Base-by-base conservation (phyloP, 1,140 invertebrate species). In the Catajapyx aquilonaris region DNA sequence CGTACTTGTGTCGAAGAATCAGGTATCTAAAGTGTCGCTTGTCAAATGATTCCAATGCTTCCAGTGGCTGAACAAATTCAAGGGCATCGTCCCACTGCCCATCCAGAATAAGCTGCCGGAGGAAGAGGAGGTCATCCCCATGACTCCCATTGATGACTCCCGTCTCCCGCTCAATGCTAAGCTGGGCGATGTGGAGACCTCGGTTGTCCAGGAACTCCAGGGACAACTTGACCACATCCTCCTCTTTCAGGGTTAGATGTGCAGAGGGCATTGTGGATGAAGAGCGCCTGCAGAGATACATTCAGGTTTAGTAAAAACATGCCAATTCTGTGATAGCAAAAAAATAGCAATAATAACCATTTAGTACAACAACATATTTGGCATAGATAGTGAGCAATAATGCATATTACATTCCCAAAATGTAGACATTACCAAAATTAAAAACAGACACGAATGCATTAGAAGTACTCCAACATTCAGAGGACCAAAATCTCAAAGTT, bases 71-170 rank as follows among this genome's bases (percentile, higher is more conserved):
- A 35, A 96, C 79, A 56, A 96, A 97, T 50, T 95, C 86, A 13
- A 94, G 60, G 1, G 84, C 87, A 57, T 95, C 88, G 58, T 97
- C 91, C 91, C 91, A 96, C 60, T 94, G 87, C 18, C 93, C 93
- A 59, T 96, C 91, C 9, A 96, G 66, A 44, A 96, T 91, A 9
- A 96, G 66, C 32, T 84, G 88, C 10, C 93, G 67, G 3, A 96
- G 62, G 54, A 95, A 96, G 0, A 96, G 65, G 1, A 91, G 71
- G 55, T 96, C 93, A 54, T 94, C 81, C 19, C 87, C 61, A 66
- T 78, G 73, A 59, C 85, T 61, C 51, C 73, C 87, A 61, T 96
- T 97, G 50, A 95, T 90, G 16, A 95, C 76, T 10, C 90, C 90
- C 0, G 88, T 88, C 59, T 97, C 91, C 17, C 88, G 63, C 60